Evolutionary conservation across 2,888 invertebrate genomes (phyloP).

Genomic region (Busseola fusca): DNA sequence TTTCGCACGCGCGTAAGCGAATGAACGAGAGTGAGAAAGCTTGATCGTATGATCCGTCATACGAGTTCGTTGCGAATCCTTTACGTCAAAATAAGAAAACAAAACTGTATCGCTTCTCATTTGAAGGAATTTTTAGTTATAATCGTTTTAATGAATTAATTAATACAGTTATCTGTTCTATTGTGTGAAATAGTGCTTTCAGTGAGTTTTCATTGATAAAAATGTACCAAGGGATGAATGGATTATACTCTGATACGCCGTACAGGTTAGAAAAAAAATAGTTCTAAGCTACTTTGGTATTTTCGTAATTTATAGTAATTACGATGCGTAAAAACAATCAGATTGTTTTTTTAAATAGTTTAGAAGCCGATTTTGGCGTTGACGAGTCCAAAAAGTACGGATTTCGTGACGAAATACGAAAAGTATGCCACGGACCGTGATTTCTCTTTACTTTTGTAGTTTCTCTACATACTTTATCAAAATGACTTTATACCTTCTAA

Average conservation of each 20-base stretch:
- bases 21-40: slow-evolving; percentile 67
- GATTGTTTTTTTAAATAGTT: slow-evolving; percentile 4
- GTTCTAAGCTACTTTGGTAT: slow-evolving; percentile 37
- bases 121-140: slow-evolving; percentile 73
- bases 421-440: slow-evolving; percentile 62
- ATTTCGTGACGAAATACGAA: slow-evolving; percentile 29
- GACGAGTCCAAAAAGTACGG: background rate
- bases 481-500: slow-evolving; percentile 35
- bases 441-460: slow-evolving; percentile 63
- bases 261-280: slow-evolving; percentile 82
- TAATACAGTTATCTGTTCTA: slow-evolving; percentile 58
- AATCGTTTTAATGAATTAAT: slow-evolving; percentile 56
- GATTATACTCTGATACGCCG: slow-evolving; percentile 80
- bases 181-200: slow-evolving; percentile 66
- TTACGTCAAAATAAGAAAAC: slow-evolving; percentile 80
- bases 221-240: slow-evolving; percentile 84
- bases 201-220: slow-evolving; percentile 60
- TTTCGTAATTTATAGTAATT: slow-evolving; percentile 34
- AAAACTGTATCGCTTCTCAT: slow-evolving; percentile 68
- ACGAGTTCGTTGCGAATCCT: slow-evolving; percentile 69
- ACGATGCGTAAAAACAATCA: slow-evolving; percentile 2
- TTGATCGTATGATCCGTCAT: slow-evolving; percentile 85
- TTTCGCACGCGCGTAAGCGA: slow-evolving; percentile 61
- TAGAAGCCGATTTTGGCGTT: slow-evolving; percentile 30
- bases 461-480: slow-evolving; percentile 55